Evolutionary conservation across 2,888 invertebrate genomes (phyloP).

Genomic region (Mesodorylaimus sp.): DNA sequence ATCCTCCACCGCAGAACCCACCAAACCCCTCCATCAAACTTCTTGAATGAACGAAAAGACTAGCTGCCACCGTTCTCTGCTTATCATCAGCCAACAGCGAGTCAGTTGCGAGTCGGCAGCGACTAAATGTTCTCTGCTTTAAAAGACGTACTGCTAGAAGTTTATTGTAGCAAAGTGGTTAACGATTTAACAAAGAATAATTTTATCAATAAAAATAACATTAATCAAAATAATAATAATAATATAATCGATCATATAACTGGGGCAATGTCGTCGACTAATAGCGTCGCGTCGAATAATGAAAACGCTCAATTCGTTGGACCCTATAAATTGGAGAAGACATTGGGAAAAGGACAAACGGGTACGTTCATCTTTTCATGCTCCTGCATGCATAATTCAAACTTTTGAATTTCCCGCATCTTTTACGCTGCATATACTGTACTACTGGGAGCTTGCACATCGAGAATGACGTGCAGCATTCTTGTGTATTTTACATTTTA

Average conservation of each 20-base stretch:
- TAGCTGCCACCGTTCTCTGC: too few relatives aligned
- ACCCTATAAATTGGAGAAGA: constrained; percentile 94
- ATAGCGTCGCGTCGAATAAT: too few relatives aligned
- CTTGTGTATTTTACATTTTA: neutral
- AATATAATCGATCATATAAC: too few relatives aligned
- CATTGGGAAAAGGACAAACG: constrained; percentile 96
- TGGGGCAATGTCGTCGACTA: constrained; percentile 7
- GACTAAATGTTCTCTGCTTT: constrained; percentile 8
- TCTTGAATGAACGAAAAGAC: too few relatives aligned
- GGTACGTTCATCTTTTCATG: constrained; percentile 46
- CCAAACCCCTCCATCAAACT: too few relatives aligned
- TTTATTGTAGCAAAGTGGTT: constrained; percentile 1
- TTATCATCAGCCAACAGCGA: too few relatives aligned
- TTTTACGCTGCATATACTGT: neutral
- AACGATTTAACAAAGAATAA: neutral
- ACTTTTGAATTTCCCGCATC: too few relatives aligned
- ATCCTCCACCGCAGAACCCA: too few relatives aligned
- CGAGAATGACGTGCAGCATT: too few relatives aligned
- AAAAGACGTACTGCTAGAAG: constrained; percentile 9
- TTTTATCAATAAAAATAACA: neutral
- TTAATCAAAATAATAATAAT: neutral
- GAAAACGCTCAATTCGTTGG: too few relatives aligned
- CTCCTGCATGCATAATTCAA: too few relatives aligned
- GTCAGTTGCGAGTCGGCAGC: neutral
- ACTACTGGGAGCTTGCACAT: neutral